These are phyloP conservation scores for Lamellibrachia satsuma DNA, from an alignment of 2,888 invertebrate species.

Conservation along the genomic window DNA sequence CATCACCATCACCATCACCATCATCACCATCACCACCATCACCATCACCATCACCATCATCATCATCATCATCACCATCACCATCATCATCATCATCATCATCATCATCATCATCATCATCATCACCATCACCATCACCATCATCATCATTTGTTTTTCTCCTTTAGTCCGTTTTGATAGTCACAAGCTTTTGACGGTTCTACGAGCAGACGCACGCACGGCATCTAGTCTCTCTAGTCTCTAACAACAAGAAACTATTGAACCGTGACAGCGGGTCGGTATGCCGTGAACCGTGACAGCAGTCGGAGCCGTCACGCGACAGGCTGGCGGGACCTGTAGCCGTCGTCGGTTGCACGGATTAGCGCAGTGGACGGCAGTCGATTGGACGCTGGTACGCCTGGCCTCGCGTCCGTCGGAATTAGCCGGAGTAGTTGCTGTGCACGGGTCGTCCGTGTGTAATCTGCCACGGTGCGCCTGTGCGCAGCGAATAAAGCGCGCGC, in stretches of 20 bases:
- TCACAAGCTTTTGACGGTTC: background rate
- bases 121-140: too few relatives aligned
- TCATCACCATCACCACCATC: too few relatives aligned
- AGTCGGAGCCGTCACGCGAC: background rate
- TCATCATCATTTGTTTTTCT: too few relatives aligned
- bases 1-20: too few relatives aligned
- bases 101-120: too few relatives aligned
- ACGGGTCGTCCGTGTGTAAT: background rate
- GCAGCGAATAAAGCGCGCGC: background rate
- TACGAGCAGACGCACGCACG: background rate
- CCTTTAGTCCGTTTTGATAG: background rate
- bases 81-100: too few relatives aligned
- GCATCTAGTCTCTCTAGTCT: background rate
- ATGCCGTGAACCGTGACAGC: background rate
- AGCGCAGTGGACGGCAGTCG: background rate
- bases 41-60: too few relatives aligned
- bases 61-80: too few relatives aligned
- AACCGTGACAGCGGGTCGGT: background rate
- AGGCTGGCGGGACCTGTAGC: background rate
- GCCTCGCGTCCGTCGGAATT: background rate
- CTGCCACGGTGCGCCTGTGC: slow-evolving; percentile 2
- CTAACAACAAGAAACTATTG: background rate
- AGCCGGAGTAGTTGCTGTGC: background rate
- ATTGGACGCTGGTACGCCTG: background rate
- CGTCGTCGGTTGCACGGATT: background rate